Base-by-base conservation (phyloP, 2,797 vertebrate genomes). In the Melopsittacus undulatus region DNA sequence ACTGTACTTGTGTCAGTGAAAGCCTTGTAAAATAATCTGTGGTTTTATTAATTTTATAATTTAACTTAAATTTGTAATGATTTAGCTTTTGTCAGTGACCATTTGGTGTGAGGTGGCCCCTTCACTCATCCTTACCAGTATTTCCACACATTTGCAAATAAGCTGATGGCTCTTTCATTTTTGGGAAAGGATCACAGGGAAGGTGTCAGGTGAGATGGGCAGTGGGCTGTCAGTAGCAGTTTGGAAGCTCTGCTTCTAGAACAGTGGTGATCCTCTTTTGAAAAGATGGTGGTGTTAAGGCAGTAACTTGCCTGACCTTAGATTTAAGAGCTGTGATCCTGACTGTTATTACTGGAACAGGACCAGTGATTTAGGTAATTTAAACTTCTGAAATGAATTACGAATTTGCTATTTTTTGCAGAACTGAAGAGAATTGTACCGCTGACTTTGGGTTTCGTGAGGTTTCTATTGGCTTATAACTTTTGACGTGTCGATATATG, bases 401-500 rank as follows among this genome's bases (percentile, higher is more conserved):
- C 69, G 67, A 42, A 54, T 89, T 63, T 67, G n/a, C n/a, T 66
- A 0, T 62, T 77, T 77, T 19, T 84, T 38, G 30, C 54, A 70
- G 59, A 73, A 38, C 23, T 85, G 64, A 85, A 87, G 61, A 67
- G 82, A 87, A 26, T 17, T 0, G 24, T 36, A 46, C 17, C 10
- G 21, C 48, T 32, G 46, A 26, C 36, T 94, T 61, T 4, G 23
- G 17, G 30, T 63, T 72, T 91, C 13, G 8, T 36, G 26, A 69
- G 36, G n/a, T 38, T 88, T 79, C 30, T 77, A 5, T 93, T 72
- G 15, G 14, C 16, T 76, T 69, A 7, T 38, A 68, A 45, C 32
- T 73, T 11, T 3, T 16, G 34, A 14, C 3, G 0, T 29, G 17
- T 43, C 19, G 21, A 2, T 43, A 4, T 29, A 4, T 8, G 11